Base-by-base conservation (phyloP, 2,888 invertebrate species). In the Eucriotettix oculatus region DNA sequence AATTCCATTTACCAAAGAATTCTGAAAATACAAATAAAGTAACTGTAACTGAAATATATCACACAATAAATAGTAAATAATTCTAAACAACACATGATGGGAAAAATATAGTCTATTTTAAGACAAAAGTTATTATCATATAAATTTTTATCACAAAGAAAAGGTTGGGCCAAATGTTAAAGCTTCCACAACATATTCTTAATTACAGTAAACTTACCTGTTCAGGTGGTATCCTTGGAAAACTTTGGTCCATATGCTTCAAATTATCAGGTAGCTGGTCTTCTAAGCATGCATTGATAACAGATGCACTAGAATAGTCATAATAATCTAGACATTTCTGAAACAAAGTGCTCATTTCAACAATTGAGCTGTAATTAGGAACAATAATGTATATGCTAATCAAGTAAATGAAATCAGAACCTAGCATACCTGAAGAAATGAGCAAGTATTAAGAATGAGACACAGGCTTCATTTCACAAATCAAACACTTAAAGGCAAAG, bases 261-360 rank as follows among this genome's bases (percentile, higher is more conserved):
- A 78, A 69, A 59, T 73, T 68, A 0, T 76, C 70, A 1, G 85
- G 83, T 42, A 87, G 73, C 64, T 78, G 82, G 66, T 84, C 83
- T 72, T 94, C 94, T 57, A 96, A 73, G 62, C 95, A 76, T 56
- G 88, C 87, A 70, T 90, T 85, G 62, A 96, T 86, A 5, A 91
- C 90, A 66, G 81, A 79, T 65, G 86, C 87, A 0, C 84, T 77
- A 66, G 86, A 81, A 71, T 83, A 86, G 17, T 86, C 82, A 68
- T 88, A 91, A 68, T 87, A 81, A 66, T 86, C 79, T 59, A 95
- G 75, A 67, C 92, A 86, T 69, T 81, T 80, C 73, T 90, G 73
- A 0, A 82, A 71, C 69, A 60, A 57, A 67, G 68, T 62, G 57
- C 53, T 58, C 52, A 58, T 57, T 56, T 56, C 42, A 79, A n/a